Conservation (phyloP, 2,888 invertebrate species). For the Pollenia amentaria region DNA sequence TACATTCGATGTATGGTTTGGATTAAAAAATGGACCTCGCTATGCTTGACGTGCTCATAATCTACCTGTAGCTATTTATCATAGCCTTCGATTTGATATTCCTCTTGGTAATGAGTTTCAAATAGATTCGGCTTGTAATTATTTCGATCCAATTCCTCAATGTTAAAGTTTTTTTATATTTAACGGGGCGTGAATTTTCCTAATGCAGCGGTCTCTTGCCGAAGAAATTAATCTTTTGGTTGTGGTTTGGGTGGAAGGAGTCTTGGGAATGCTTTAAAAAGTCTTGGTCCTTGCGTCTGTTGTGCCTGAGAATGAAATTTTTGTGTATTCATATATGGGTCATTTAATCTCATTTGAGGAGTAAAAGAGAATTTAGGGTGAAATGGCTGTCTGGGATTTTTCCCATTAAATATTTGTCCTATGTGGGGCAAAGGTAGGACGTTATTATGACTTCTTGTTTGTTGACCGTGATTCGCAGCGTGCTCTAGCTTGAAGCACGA, state of each 20-base stretch:
- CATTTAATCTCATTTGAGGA: constrained; percentile 42
- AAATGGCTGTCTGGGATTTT: constrained; percentile 62
- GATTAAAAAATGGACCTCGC: no score
- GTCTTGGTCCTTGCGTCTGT: constrained; percentile 27
- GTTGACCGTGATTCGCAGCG: no score
- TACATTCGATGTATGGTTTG: constrained; percentile 28
- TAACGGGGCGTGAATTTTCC: constrained; percentile 6
- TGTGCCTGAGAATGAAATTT: constrained; percentile 28
- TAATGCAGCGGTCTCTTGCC: not conserved
- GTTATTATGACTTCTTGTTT: no score
- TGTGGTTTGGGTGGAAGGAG: no score
- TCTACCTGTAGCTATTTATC: not conserved
- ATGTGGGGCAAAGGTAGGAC: no score
- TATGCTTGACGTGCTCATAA: not conserved
- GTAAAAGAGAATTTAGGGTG: constrained; percentile 32
- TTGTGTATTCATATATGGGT: constrained; percentile 22
- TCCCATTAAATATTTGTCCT: no score
- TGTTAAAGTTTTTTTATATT: constrained; percentile 19
- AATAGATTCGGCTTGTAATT: constrained; percentile 13
- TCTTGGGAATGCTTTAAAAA: no score
- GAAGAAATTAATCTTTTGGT: not conserved
- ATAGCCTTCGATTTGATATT: constrained; percentile 15
- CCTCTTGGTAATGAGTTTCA: constrained; percentile 19
- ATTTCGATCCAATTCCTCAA: constrained; percentile 7
- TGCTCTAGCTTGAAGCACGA: no score